Evolutionary conservation across 1,140 invertebrate genomes (phyloP).

Genomic region (Halesus radiatus): DNA sequence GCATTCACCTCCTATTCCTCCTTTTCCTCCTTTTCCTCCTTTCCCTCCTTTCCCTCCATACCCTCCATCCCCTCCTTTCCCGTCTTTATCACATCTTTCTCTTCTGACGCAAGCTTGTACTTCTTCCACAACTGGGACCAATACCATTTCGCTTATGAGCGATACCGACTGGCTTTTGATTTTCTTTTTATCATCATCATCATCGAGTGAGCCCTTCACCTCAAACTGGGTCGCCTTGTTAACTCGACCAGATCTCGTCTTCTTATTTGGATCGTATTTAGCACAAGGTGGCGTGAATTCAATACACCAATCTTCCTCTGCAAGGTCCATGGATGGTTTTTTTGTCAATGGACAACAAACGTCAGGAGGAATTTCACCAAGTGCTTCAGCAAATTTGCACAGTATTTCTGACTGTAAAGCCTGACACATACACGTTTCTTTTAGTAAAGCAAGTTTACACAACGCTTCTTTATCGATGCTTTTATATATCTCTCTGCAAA

Average conservation of each 20-base stretch:
- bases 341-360: not conserved
- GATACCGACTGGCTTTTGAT: not conserved
- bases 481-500: conserved; percentile 14
- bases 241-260: not conserved
- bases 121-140: not conserved
- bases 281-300: conserved; percentile 41
- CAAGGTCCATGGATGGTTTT: not conserved
- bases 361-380: not conserved
- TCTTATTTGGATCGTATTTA: conserved; percentile 32
- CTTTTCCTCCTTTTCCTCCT: not conserved
- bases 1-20: not conserved
- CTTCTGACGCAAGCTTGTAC: no score
- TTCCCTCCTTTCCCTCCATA: not conserved
- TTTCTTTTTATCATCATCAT: conserved; percentile 8
- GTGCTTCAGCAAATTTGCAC: conserved; percentile 5
- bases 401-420: conserved; percentile 18
- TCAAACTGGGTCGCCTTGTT: conserved; percentile 32
- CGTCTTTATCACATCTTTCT: no score
- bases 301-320: conserved; percentile 9
- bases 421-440: not conserved
- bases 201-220: not conserved
- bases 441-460: not conserved
- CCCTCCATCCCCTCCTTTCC: not conserved
- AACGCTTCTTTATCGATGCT: conserved; percentile 18
- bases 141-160: not conserved